Evolutionary conservation across 2,888 invertebrate genomes (phyloP).

Genomic region (Imbricaverruca yamaguchii): DNA sequence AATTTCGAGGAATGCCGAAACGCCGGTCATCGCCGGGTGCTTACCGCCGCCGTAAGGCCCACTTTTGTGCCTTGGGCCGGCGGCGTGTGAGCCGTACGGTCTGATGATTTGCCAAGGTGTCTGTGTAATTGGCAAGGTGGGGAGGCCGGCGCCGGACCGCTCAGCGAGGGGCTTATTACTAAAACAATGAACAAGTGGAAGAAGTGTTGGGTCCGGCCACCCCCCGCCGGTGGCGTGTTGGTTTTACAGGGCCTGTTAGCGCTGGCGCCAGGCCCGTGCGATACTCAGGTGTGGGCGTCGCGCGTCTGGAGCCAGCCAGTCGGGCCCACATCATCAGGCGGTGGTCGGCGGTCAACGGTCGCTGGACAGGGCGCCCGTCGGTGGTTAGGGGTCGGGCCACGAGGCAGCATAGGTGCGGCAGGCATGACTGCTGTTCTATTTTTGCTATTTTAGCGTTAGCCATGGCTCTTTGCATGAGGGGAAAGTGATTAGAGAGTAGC

Average conservation of each 20-base stretch:
- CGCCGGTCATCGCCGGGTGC: constrained; percentile 5
- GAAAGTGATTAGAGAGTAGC: too few relatives aligned
- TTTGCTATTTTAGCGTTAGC: too few relatives aligned
- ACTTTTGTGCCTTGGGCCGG: background rate
- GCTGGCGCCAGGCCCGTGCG: background rate
- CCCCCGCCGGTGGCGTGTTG: constrained; percentile 6
- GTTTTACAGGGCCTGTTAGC: background rate
- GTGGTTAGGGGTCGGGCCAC: background rate
- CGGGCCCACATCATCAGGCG: too few relatives aligned
- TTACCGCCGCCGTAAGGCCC: constrained; percentile 1
- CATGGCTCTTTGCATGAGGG: too few relatives aligned
- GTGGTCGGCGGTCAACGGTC: background rate
- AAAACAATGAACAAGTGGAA: constrained; percentile 23
- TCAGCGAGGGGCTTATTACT: constrained; percentile 14
- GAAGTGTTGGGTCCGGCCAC: constrained; percentile 15
- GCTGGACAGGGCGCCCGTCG: background rate
- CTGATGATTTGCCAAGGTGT: constrained; percentile 21
- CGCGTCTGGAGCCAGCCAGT: background rate
- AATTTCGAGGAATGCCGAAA: constrained; percentile 17
- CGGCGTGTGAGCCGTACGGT: background rate
- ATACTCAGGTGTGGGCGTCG: background rate
- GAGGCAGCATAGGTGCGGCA: too few relatives aligned
- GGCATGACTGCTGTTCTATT: too few relatives aligned
- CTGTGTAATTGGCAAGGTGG: constrained; percentile 22
- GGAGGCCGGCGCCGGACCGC: constrained; percentile 13